A percentile compares a stretch with the other conserved stretches of the same genome.
phyloP scores from a whole-genome alignment of 2,888 invertebrate genomes.

The Matsumyia berberina region DNA sequence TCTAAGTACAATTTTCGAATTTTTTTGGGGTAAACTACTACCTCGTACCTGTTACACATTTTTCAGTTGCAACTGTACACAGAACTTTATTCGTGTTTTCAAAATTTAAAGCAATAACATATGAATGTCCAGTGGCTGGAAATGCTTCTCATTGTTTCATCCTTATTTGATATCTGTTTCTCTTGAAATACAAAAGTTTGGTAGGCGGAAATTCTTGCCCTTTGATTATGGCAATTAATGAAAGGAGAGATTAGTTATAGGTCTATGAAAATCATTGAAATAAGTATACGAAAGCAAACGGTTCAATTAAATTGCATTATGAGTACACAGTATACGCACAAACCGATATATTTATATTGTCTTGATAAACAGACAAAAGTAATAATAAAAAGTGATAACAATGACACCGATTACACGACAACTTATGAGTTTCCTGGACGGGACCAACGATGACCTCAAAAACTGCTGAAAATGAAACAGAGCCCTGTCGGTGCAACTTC shows the following conservation, averaged over 20 bases:
- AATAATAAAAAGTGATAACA: no score
- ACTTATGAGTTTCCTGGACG: no score
- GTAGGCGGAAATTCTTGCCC: constrained; percentile 24
- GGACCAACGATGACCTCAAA: no score
- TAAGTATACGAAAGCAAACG: constrained; percentile 16
- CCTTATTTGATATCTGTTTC: constrained; percentile 53
- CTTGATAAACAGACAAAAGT: no score
- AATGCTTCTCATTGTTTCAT: constrained; percentile 60
- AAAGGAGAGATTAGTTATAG: constrained; percentile 2
- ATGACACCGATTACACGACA: no score
- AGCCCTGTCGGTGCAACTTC: no score
- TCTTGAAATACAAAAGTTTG: constrained; percentile 35
- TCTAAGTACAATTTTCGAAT: not conserved
- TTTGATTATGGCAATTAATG: constrained; percentile 26
- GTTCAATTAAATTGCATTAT: not conserved
- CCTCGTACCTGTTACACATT: not conserved
- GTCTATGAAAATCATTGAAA: constrained; percentile 12
- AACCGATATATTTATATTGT: no score
- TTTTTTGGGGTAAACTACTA: not conserved
- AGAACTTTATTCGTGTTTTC: constrained; percentile 20
- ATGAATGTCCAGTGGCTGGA: constrained; percentile 45
- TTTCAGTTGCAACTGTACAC: constrained; percentile 6
- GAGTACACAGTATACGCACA: no score
- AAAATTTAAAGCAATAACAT: constrained; percentile 49
- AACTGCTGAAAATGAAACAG: no score